phyloP scores from a whole-genome alignment of 2,113 vertebrate genomes.

The Bagarius yarrelli region DNA sequence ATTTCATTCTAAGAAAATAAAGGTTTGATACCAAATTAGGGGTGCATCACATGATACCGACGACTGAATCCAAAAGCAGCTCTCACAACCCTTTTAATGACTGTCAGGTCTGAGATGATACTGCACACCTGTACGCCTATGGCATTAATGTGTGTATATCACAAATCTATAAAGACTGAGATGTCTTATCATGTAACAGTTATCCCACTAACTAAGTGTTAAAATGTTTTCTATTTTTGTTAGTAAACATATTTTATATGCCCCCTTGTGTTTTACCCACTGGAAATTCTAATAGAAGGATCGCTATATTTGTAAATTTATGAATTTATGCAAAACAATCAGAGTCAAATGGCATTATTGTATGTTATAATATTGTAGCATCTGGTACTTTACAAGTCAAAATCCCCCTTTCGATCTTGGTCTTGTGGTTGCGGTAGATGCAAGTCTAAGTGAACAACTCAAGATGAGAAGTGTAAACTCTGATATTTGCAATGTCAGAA shows the following conservation, averaged over 20 bases:
- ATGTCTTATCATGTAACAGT: conserved; percentile 27
- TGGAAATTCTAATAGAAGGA: conserved; percentile 3
- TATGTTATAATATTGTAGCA: conserved; percentile 26
- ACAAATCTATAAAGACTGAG: conserved; percentile 8
- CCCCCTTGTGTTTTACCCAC: conserved; percentile 28
- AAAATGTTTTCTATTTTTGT: conserved; percentile 34
- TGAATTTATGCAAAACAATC: conserved; percentile 35
- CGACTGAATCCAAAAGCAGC: conserved; percentile 18
- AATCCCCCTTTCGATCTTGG: conserved; percentile 13
- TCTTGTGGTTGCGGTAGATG: conserved; percentile 4
- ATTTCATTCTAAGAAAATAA: conserved; percentile 28
- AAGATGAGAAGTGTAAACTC: conserved; percentile 8
- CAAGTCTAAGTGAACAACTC: neutral
- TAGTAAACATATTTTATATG: conserved; percentile 34
- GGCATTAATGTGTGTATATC: conserved; percentile 20
- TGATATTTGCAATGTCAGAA: conserved; percentile 32
- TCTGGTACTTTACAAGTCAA: conserved; percentile 22
- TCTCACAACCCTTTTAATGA: conserved; percentile 22
- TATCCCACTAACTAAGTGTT: conserved; percentile 4
- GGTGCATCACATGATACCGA: conserved; percentile 58
- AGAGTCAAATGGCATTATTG: conserved; percentile 22
- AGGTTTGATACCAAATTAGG: conserved; percentile 69
- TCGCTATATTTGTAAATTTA: conserved; percentile 27
- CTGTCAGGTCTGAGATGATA: conserved; percentile 13
- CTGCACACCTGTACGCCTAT: neutral